Evolutionary conservation across 2,113 vertebrate species (phyloP), one percentile per base, ranked within the genome.

Genomic region (Hydrochoerus hydrochaeris): DNA sequence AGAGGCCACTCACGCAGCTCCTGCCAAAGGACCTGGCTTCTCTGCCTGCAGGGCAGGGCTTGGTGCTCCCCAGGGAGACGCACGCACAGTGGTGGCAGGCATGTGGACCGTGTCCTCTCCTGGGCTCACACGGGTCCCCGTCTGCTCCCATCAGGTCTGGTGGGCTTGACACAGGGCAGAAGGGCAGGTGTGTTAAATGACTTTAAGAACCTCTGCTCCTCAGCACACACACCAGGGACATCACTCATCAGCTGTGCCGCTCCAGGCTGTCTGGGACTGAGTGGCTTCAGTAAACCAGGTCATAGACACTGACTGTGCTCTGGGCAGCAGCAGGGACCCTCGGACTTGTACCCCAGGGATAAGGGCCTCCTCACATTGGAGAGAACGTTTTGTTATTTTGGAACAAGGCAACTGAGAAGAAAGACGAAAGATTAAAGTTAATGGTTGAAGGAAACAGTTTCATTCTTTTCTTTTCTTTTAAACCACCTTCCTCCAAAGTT

Each of bases 221-320:
- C n/a, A 88, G 63, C 32, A 69, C 41, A 22, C 54, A 30, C 73
- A 73, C 52, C 22, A 85, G 41, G 87, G 35, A 85, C 14, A 3
- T n/a, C 57, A 62, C 80, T 28, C 7, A 8, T 73, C 41, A 63
- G 44, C 46, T 32, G 38, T 41, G 20, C 17, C 7, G 41, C 78
- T 38, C 84, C 58, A 58, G 46, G 24, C 24, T 3, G 1, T 62
- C 52, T 67, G 87, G 67, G 85, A 71, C 46, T 38, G 17, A 57
- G 73, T 49, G 78, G 78, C 65, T 93, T 89, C 89, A 91, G 78
- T 78, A 89, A 65, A 75, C 49, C 78, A 91, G 84, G 80, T 97
- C 91, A 94, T 2, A 3, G 65, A 49, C 57, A 85, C 75, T 73
- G 88, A 81, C 54, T n/a, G 44, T 14, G 14, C 54, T 44, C 60